phyloP scores from a whole-genome alignment of 2,113 vertebrate species.

The Piprites chloris region DNA sequence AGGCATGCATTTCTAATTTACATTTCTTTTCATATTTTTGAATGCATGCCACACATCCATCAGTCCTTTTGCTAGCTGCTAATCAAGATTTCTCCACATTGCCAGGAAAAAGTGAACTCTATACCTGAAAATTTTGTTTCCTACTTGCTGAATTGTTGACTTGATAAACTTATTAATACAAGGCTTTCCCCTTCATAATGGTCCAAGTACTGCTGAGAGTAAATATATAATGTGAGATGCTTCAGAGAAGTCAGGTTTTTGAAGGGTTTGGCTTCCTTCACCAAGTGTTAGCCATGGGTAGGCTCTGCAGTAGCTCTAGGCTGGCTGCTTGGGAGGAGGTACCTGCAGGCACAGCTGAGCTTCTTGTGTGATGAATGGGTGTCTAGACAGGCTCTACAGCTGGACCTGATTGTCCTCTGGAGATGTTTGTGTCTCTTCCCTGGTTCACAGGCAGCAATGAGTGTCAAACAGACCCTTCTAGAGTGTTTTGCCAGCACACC shows the following conservation, averaged over 20 bases:
- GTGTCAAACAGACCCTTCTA: neutral
- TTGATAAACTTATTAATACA: neutral
- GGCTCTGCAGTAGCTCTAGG: neutral
- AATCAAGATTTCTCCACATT: neutral
- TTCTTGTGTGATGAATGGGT: neutral
- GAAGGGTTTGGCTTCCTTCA: neutral
- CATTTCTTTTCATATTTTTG: neutral
- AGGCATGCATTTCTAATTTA: neutral
- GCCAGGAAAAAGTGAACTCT: neutral
- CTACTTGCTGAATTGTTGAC: neutral
- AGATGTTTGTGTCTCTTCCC: neutral
- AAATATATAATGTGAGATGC: neutral
- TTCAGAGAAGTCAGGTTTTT: neutral
- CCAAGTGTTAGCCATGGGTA: fast-evolving
- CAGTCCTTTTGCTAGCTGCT: neutral
- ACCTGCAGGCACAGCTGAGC: neutral
- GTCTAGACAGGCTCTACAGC: neutral
- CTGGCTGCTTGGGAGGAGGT: neutral
- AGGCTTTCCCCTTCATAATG: neutral
- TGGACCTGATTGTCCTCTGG: neutral
- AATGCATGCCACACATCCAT: neutral
- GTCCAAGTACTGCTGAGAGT: neutral
- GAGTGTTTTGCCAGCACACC: neutral
- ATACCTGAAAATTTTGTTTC: neutral
- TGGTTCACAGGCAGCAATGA: neutral